Conservation (phyloP, 1,140 invertebrate species). For the Elymnias hypermnestra region DNA sequence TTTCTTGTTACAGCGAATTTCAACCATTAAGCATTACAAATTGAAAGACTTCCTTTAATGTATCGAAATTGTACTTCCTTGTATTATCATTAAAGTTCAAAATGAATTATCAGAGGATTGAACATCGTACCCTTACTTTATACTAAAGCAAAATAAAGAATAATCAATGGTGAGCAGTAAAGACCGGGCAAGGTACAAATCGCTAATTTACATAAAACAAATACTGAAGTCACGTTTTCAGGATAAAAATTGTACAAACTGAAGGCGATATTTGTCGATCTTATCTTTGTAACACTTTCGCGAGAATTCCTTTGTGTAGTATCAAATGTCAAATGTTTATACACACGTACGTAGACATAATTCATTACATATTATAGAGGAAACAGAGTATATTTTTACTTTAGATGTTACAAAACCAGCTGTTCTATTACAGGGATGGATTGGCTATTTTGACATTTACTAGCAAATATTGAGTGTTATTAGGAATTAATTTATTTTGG, state of each 20-base stretch:
- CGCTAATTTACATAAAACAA: constrained; percentile 70
- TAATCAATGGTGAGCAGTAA: constrained; percentile 23
- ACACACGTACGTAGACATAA: too few relatives aligned
- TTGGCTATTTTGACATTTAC: too few relatives aligned
- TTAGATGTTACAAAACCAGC: too few relatives aligned
- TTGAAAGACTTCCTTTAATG: not conserved
- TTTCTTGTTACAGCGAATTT: not conserved
- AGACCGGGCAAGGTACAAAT: constrained; percentile 39
- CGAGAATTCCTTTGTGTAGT: too few relatives aligned
- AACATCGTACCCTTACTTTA: constrained; percentile 4
- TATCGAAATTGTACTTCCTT: not conserved
- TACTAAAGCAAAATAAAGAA: constrained; percentile 30
- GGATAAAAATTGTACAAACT: constrained; percentile 60
- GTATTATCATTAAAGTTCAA: not conserved
- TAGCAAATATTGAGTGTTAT: too few relatives aligned
- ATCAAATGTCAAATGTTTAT: too few relatives aligned
- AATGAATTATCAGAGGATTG: not conserved
- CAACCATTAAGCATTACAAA: not conserved
- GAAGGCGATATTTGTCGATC: constrained; percentile 32
- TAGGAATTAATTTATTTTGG: too few relatives aligned
- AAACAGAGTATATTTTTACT: too few relatives aligned
- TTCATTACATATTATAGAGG: too few relatives aligned
- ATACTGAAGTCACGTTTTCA: constrained; percentile 65
- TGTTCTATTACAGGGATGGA: too few relatives aligned
- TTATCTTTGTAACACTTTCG: constrained; percentile 25